Evolutionary conservation across 2,888 invertebrate genomes (phyloP), one percentile per base, ranked within the genome.

Genomic region (Linyphia triangularis): DNA sequence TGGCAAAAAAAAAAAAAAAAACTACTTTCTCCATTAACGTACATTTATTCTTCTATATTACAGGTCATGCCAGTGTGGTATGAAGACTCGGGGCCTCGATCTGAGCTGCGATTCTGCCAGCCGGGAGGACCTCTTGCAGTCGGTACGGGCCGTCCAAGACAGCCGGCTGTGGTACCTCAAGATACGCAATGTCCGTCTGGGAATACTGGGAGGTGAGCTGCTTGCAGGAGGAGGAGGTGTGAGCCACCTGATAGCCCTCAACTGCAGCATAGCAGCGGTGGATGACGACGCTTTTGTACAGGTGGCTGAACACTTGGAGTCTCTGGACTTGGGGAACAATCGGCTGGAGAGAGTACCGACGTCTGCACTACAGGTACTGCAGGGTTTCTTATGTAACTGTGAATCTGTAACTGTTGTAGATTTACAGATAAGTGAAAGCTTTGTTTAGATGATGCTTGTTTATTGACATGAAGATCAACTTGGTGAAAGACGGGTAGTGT

Each of bases 241-340:
- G 91, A 95, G 96, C 90, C 97, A 97, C 92, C 94, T 97, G 81
- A 96, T 97, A 24, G 96, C 97, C 96, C 92, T 97, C 96, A 93
- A 97, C 90, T 91, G 97, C 93, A 97, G 96, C 92, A 93, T 97
- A 91, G 96, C 96, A 30, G 96, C 96, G 77, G 96, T 97, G 88
- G 97, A 97, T 92, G 96, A 97, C 92, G 95, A 96, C 13, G 96
- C 97, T 0, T 94, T 98, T 77, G 96, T 96, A 92, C 97, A 97
- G 57, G 95, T 97, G 91, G 97, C 96, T 5, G 85, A 90, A 4
- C 90, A 96, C 92, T 93, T 98, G 91, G 97, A 97, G 24, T 96
- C 97, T 92, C 93, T 98, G 92, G 97, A 97, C 92, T 95, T 97
- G 67, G 97, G 97, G 0, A 96, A 96, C 92, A 98, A 98, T 93